Conservation (phyloP, 2,113 vertebrate species). For the Tyrannus savana region DNA sequence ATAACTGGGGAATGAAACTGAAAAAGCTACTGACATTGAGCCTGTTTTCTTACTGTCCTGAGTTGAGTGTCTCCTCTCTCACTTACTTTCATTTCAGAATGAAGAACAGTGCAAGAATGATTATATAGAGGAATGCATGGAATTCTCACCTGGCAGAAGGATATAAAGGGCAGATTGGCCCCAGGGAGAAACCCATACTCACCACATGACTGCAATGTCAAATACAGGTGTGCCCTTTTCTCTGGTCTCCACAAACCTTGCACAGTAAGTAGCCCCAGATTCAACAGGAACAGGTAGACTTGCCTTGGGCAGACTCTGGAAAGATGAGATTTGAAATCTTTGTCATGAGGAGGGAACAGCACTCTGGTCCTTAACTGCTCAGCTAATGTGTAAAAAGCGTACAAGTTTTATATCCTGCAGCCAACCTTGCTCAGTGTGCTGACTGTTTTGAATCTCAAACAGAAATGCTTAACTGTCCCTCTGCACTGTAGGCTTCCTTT, state of each 20-base stretch:
- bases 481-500: constrained; percentile 24
- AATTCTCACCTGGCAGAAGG: not conserved
- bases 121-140: not conserved
- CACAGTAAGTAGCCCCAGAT: not conserved
- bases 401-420: not conserved
- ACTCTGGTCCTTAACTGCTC: constrained; percentile 9
- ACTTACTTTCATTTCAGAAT: not conserved
- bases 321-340: constrained; percentile 13
- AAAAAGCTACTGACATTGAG: not conserved
- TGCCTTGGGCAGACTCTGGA: not conserved
- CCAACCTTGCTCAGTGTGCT: not conserved
- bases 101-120: not conserved
- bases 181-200: not conserved
- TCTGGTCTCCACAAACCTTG: not conserved
- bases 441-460: not conserved
- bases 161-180: not conserved
- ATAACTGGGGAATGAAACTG: not conserved
- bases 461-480: not conserved
- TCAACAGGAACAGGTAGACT: not conserved
- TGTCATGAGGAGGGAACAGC: not conserved
- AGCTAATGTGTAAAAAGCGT: not conserved
- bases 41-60: not conserved
- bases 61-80: not conserved
- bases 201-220: not conserved
- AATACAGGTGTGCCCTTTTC: not conserved